Percentiles rank a stretch among this genome's conserved stretches.
phyloP scores from a whole-genome alignment of 2,797 vertebrate genomes.

The Lepilemur septentrionalis region DNA sequence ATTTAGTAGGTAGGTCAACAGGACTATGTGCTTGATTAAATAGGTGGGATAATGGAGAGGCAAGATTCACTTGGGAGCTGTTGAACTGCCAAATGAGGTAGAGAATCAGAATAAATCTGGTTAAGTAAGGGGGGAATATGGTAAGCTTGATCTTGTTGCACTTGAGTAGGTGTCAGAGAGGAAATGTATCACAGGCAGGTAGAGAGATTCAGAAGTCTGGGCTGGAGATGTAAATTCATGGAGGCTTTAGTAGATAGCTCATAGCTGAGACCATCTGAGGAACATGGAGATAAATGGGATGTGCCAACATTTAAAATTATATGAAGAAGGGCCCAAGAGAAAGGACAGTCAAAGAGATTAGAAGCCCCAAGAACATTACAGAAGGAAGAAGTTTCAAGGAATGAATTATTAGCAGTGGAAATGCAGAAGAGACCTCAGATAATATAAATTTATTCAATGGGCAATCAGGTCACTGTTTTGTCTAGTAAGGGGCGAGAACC shows the following conservation, averaged over 20 bases:
- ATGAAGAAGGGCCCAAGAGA: neutral
- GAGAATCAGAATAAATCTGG: neutral
- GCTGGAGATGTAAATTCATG: neutral
- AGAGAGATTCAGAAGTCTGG: neutral
- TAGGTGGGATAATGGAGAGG: neutral
- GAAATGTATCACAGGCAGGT: neutral
- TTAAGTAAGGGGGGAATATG: neutral
- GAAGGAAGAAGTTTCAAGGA: neutral
- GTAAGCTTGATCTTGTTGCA: neutral
- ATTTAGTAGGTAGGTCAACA: neutral
- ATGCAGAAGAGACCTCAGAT: neutral
- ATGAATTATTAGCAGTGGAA: neutral
- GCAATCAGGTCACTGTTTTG: neutral
- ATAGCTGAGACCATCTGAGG: neutral
- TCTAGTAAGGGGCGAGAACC: neutral
- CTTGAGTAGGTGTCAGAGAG: neutral
- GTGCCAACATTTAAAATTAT: neutral
- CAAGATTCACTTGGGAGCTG: neutral
- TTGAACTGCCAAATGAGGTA: neutral
- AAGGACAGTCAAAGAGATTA: neutral
- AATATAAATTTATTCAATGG: neutral
- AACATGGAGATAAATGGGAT: neutral
- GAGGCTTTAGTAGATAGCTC: neutral
- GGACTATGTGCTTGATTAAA: neutral
- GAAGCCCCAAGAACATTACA: neutral